These are phyloP conservation scores for Dicranocentrus wangi DNA, from an alignment of 2,888 invertebrate species.

Conservation along the genomic window DNA sequence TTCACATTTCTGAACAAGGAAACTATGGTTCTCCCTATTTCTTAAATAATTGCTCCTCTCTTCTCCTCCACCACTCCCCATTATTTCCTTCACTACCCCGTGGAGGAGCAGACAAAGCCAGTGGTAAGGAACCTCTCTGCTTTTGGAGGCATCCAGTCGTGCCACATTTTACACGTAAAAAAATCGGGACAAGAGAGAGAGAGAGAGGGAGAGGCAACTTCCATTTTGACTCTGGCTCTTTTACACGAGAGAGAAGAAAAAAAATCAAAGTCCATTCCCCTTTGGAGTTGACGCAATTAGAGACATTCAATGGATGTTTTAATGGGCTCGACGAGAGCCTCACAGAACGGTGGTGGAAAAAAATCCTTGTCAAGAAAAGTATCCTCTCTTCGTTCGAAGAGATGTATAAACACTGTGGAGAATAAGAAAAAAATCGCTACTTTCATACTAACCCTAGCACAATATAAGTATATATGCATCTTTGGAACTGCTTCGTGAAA, in stretches of 20 bases:
- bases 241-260: too few relatives aligned
- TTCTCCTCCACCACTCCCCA: constrained; percentile 56
- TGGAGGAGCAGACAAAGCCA: too few relatives aligned
- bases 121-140: too few relatives aligned
- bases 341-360: constrained; percentile 21
- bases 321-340: constrained; percentile 60
- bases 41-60: constrained; percentile 59
- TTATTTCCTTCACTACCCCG: constrained; percentile 33
- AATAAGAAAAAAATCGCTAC: too few relatives aligned
- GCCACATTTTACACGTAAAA: too few relatives aligned
- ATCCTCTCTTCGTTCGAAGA: too few relatives aligned
- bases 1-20: constrained; percentile 23
- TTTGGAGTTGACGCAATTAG: constrained; percentile 67
- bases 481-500: too few relatives aligned
- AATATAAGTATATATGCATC: too few relatives aligned
- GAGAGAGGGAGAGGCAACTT: constrained; percentile 11
- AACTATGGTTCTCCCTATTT: constrained; percentile 32
- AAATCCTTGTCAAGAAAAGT: constrained; percentile 35
- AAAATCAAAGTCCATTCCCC: constrained; percentile 67
- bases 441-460: too few relatives aligned
- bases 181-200: too few relatives aligned
- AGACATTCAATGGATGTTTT: constrained; percentile 67
- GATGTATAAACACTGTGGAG: too few relatives aligned
- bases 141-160: too few relatives aligned
- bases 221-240: constrained; percentile 25